phyloP scores from a whole-genome alignment of 2,113 vertebrate species.

The Scytalopus superciliaris region DNA sequence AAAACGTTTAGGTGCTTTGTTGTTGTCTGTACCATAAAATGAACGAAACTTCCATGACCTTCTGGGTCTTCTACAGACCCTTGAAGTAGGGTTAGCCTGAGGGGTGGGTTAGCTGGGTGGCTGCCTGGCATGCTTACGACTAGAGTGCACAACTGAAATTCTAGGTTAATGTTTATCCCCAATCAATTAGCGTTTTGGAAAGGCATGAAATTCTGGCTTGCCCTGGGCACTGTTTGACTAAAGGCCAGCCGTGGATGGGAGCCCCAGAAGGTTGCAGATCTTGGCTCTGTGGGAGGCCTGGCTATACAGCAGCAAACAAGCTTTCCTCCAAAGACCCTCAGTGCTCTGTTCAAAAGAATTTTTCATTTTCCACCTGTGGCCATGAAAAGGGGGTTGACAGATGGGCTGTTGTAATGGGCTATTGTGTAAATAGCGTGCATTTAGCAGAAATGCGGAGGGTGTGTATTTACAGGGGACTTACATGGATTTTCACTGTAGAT shows the following conservation, averaged over 20 bases:
- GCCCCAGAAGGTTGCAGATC: slow-evolving; percentile 52
- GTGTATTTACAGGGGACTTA: slow-evolving; percentile 38
- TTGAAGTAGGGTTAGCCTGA: slow-evolving; percentile 14
- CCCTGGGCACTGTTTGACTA: slow-evolving; percentile 53
- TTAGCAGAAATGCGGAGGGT: slow-evolving; percentile 38
- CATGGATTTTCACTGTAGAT: slow-evolving; percentile 20
- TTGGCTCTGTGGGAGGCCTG: slow-evolving; percentile 36
- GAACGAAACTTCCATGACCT: background rate
- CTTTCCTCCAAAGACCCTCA: slow-evolving; percentile 47
- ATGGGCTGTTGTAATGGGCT: slow-evolving; percentile 49
- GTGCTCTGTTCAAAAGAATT: slow-evolving; percentile 53
- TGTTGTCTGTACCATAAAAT: background rate
- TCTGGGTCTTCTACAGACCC: background rate
- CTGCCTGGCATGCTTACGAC: slow-evolving; percentile 10
- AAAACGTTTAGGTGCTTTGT: background rate
- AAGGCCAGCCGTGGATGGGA: slow-evolving; percentile 39
- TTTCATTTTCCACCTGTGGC: slow-evolving; percentile 60
- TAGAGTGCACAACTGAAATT: slow-evolving; percentile 15
- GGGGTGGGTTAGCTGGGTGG: background rate
- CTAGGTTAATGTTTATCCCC: slow-evolving; percentile 65
- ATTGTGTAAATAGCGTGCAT: slow-evolving; percentile 53
- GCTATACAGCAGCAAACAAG: slow-evolving; percentile 18
- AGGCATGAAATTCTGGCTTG: slow-evolving; percentile 66
- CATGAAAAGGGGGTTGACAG: slow-evolving; percentile 54
- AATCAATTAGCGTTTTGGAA: slow-evolving; percentile 66